A percentile compares a stretch with the other conserved stretches of the same genome.
phyloP scores from a whole-genome alignment of 1,140 invertebrate genomes.

The Drosophila tropicalis region DNA sequence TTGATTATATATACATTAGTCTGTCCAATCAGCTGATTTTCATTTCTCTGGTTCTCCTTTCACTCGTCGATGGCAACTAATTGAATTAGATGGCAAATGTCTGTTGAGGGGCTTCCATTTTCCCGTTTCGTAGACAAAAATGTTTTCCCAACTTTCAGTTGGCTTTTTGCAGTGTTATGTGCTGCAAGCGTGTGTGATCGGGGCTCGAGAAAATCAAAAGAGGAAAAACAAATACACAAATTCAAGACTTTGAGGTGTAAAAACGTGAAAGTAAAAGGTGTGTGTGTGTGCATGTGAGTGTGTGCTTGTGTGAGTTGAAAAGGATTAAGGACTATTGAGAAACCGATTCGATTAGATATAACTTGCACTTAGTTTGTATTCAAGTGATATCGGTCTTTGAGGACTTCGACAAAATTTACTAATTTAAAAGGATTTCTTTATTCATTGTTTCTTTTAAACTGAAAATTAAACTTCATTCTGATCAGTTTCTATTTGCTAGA shows the following conservation, averaged over 20 bases:
- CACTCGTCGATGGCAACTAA: conserved; percentile 46
- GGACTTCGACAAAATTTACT: too few relatives aligned
- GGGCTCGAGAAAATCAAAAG: conserved; percentile 34
- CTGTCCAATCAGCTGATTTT: conserved; percentile 74
- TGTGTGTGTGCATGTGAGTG: too few relatives aligned
- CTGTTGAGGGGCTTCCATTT: conserved; percentile 62
- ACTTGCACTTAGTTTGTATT: too few relatives aligned
- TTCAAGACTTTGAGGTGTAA: background rate
- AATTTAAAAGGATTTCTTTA: too few relatives aligned
- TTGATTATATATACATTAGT: conserved; percentile 46
- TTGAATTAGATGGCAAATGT: conserved; percentile 65
- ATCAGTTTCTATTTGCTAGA: too few relatives aligned
- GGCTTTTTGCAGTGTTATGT: conserved; percentile 73
- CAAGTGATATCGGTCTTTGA: too few relatives aligned
- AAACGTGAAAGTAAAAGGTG: conserved; percentile 26
- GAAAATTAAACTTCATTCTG: too few relatives aligned
- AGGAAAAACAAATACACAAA: conserved; percentile 12
- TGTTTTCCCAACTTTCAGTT: conserved; percentile 73
- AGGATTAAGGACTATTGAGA: conserved; percentile 23
- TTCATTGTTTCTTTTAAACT: too few relatives aligned
- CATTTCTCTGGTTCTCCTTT: conserved; percentile 36
- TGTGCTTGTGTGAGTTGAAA: conserved; percentile 12
- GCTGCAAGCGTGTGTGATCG: conserved; percentile 73
- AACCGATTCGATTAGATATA: too few relatives aligned
- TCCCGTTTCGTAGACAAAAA: conserved; percentile 51